Evolutionary conservation across 2,113 vertebrate genomes (phyloP).

Genomic region (Trematocara macrostoma): DNA sequence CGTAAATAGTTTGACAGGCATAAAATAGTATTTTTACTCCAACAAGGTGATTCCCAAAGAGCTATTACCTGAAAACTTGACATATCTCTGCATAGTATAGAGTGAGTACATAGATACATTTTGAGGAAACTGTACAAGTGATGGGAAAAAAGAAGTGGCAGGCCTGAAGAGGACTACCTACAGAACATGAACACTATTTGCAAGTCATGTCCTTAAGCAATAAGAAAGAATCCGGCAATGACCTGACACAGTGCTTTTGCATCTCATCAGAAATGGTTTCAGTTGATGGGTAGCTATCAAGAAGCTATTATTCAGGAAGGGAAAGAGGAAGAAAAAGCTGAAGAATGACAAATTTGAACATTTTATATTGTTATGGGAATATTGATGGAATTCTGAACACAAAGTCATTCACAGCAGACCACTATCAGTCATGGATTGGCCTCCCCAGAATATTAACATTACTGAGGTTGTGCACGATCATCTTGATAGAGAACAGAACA

Average conservation of each 20-base stretch:
- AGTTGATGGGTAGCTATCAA: background rate
- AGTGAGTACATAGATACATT: background rate
- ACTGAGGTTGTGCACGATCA: fast-evolving
- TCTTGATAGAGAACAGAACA: background rate
- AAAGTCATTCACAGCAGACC: background rate
- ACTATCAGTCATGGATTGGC: background rate
- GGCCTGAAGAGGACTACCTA: background rate
- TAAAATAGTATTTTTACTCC: background rate
- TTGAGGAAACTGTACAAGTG: background rate
- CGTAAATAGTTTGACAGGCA: background rate
- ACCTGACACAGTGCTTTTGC: background rate
- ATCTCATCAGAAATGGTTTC: background rate
- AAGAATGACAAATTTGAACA: background rate
- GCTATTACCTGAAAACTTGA: background rate
- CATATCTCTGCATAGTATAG: background rate
- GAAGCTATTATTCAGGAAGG: background rate
- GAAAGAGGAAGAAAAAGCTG: background rate
- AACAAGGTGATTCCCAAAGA: background rate
- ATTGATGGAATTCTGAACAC: background rate
- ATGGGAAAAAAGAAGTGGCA: background rate
- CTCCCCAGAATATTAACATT: background rate
- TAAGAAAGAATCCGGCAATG: background rate
- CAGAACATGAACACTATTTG: background rate
- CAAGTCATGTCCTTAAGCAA: background rate
- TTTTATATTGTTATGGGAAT: background rate